phyloP scores from a whole-genome alignment of 2,113 vertebrate species.

The Corythaixoides concolor region DNA sequence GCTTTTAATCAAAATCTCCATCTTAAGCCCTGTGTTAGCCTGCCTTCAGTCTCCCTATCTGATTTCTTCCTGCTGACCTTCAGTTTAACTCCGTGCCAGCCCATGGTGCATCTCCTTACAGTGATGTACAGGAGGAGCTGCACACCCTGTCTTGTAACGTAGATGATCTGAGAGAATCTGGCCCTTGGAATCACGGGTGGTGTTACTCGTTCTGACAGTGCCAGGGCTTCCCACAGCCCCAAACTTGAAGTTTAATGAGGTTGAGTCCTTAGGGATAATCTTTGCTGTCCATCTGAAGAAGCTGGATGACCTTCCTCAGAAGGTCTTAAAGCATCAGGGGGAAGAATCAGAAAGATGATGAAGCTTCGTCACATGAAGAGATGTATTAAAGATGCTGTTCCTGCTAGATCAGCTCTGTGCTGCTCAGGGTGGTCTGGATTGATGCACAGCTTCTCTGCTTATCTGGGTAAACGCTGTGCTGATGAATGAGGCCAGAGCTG shows the following conservation, averaged over 20 bases:
- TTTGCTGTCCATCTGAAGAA: background rate
- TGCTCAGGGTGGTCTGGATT: background rate
- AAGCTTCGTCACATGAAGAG: accelerated
- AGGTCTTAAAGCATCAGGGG: background rate
- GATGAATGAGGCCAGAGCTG: background rate
- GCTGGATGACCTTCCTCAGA: background rate
- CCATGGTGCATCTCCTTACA: accelerated
- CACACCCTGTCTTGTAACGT: accelerated
- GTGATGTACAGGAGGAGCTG: background rate
- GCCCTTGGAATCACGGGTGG: no score
- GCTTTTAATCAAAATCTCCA: background rate
- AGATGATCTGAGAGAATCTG: background rate
- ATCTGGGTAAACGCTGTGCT: background rate
- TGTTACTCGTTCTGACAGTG: background rate
- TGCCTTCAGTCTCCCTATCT: background rate
- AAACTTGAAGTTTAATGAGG: background rate
- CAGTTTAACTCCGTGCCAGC: accelerated
- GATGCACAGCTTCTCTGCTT: background rate
- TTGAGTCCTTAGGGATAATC: background rate
- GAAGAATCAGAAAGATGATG: background rate
- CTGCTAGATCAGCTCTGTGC: background rate
- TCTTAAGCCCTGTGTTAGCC: background rate
- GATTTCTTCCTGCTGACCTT: background rate
- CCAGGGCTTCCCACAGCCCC: background rate
- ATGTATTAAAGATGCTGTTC: background rate